Evolutionary conservation across 2,888 invertebrate genomes (phyloP).

Genomic region (Mechanitis messenoides): DNA sequence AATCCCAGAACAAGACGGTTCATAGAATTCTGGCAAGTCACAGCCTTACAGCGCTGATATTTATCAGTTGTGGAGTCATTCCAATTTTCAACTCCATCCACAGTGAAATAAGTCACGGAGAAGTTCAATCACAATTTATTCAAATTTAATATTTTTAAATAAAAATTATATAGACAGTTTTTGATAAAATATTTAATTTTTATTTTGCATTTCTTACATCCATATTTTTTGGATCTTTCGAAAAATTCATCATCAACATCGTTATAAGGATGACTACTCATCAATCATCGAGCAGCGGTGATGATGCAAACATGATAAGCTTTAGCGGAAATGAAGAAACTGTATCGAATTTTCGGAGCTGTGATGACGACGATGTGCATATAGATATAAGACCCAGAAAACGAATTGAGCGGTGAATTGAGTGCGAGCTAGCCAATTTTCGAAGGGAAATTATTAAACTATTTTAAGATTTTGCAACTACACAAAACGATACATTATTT

Average conservation of each 20-base stretch:
- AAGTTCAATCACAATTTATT: not conserved
- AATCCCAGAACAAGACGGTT: slow-evolving; percentile 14
- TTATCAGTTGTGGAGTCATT: slow-evolving; percentile 22
- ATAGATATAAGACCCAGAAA: slow-evolving; percentile 1
- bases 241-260: too few relatives aligned
- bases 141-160: too few relatives aligned
- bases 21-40: slow-evolving; percentile 19
- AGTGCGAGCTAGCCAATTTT: slow-evolving; percentile 13
- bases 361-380: slow-evolving; percentile 1
- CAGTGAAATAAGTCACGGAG: slow-evolving; percentile 15
- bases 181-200: too few relatives aligned
- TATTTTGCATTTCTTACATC: too few relatives aligned
- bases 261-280: slow-evolving; percentile 11
- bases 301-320: slow-evolving; percentile 4
- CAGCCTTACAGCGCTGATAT: slow-evolving; percentile 20
- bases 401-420: slow-evolving; percentile 9
- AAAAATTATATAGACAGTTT: too few relatives aligned
- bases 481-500: slow-evolving; percentile 18
- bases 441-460: slow-evolving; percentile 19
- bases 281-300: slow-evolving; percentile 6
- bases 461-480: slow-evolving; percentile 16
- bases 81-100: slow-evolving; percentile 15
- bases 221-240: too few relatives aligned
- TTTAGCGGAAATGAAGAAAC: not conserved
- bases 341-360: not conserved